These are phyloP conservation scores for Bungarus multicinctus DNA, from an alignment of 2,113 vertebrate species.

Conservation along the genomic window DNA sequence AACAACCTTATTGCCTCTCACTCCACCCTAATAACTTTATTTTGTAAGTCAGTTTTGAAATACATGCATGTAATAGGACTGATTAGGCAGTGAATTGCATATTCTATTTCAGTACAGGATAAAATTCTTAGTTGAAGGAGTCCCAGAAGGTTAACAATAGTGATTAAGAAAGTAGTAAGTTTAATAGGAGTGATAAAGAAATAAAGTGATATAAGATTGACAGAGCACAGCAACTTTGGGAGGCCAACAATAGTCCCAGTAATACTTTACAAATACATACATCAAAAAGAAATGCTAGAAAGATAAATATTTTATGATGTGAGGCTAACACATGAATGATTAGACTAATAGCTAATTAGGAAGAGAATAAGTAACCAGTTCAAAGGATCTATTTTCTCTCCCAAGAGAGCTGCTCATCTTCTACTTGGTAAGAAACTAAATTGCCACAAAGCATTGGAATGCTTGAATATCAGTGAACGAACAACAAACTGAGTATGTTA, in stretches of 20 bases:
- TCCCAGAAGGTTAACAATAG: background rate
- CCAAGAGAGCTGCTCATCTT: background rate
- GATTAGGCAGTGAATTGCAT: background rate
- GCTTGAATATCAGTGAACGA: background rate
- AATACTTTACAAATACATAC: background rate
- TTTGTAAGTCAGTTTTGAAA: background rate
- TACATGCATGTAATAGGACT: background rate
- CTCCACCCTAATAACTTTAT: background rate
- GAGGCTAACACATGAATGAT: background rate
- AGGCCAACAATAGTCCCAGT: background rate
- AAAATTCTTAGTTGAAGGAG: background rate
- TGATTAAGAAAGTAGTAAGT: background rate
- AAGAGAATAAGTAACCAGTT: background rate
- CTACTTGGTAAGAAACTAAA: background rate
- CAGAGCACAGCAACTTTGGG: background rate
- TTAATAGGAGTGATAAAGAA: background rate
- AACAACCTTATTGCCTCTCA: no score
- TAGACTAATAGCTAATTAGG: background rate
- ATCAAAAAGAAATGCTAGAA: background rate
- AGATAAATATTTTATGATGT: background rate
- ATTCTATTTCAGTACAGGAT: background rate
- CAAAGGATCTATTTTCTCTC: background rate
- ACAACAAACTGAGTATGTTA: background rate
- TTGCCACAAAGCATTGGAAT: background rate
- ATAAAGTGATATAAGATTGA: background rate